phyloP scores from a whole-genome alignment of 2,888 invertebrate genomes.

The Rhamphomyia laevipes region DNA sequence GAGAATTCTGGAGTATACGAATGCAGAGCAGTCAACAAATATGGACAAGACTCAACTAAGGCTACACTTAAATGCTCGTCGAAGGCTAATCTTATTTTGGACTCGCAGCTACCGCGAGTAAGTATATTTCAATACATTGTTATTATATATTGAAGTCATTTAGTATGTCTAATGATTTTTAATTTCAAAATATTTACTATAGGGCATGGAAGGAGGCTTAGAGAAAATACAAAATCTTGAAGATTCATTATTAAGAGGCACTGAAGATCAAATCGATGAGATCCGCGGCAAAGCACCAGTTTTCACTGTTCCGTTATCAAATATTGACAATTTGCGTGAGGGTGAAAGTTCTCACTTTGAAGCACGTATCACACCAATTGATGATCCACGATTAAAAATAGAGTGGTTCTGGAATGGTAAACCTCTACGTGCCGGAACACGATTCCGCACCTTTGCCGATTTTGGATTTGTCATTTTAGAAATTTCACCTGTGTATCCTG shows the following conservation, averaged over 20 bases:
- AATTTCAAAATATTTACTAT: constrained; percentile 14
- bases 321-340: constrained; percentile 75
- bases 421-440: constrained; percentile 74
- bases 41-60: constrained; percentile 77
- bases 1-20: constrained; percentile 92
- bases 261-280: constrained; percentile 60
- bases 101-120: constrained; percentile 84
- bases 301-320: constrained; percentile 79
- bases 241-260: constrained; percentile 70
- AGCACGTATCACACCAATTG: constrained; percentile 76
- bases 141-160: not conserved
- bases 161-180: not conserved
- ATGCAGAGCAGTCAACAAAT: constrained; percentile 84
- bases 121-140: constrained; percentile 22
- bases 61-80: constrained; percentile 77
- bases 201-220: constrained; percentile 90
- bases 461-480: constrained; percentile 96
- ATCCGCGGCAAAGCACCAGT: constrained; percentile 76
- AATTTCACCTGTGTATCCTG: constrained; percentile 93
- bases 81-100: constrained; percentile 79
- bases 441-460: constrained; percentile 94
- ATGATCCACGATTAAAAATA: constrained; percentile 81
- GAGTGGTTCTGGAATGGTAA: constrained; percentile 95
- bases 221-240: constrained; percentile 88
- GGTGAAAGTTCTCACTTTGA: constrained; percentile 88